phyloP scores from a whole-genome alignment of 1,140 invertebrate genomes.

The Phymastichus coffea region DNA sequence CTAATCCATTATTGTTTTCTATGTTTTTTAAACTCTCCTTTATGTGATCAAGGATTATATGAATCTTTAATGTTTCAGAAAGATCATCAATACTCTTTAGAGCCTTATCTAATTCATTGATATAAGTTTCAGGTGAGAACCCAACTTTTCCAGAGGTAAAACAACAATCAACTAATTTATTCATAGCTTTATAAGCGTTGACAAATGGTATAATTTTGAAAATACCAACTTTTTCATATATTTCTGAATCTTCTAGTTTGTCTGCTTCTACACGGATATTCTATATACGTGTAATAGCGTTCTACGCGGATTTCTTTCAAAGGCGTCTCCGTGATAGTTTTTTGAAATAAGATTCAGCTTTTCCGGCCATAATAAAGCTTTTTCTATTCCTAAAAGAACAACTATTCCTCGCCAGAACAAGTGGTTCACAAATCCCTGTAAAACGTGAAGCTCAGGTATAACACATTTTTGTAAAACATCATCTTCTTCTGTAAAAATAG shows the following conservation, averaged over 20 bases:
- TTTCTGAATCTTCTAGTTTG: conserved; percentile 6
- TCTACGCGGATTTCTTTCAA: conserved; percentile 26
- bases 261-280: no score
- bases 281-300: conserved; percentile 23
- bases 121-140: neutral
- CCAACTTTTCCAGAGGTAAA: no score
- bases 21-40: neutral
- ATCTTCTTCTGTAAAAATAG: conserved; percentile 19
- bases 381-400: conserved; percentile 9
- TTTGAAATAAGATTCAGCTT: conserved; percentile 25
- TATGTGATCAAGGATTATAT: neutral
- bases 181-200: conserved; percentile 13
- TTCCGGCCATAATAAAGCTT: conserved; percentile 26
- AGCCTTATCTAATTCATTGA: conserved; percentile 8
- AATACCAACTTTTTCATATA: neutral
- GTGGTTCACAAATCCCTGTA: conserved; percentile 20
- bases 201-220: conserved; percentile 5
- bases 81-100: conserved; percentile 12
- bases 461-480: no score
- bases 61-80: conserved; percentile 10
- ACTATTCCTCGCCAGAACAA: conserved; percentile 8
- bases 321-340: conserved; percentile 24
- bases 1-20: neutral
- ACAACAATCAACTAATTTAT: conserved; percentile 2
- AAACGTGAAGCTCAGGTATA: no score